Evolutionary conservation across 2,113 vertebrate species (phyloP).

Genomic region (Ceuthmochares aereus): DNA sequence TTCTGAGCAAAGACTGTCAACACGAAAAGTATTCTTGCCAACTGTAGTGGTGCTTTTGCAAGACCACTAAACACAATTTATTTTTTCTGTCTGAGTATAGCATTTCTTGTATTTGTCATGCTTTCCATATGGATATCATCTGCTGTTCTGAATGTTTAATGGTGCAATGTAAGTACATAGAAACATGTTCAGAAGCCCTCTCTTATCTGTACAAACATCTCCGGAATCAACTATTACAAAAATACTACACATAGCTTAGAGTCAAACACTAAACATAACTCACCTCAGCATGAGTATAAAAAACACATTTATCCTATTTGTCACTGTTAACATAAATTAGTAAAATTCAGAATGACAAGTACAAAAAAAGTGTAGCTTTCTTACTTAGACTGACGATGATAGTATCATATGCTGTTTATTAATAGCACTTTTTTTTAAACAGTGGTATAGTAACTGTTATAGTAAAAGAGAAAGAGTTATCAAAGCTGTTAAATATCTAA

Average conservation of each 20-base stretch:
- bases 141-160: constrained; percentile 37
- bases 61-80: constrained; percentile 35
- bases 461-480: neutral
- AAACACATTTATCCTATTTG: neutral
- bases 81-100: constrained; percentile 22
- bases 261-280: neutral
- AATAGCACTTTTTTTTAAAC: neutral
- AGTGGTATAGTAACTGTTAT: neutral
- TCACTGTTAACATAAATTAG: neutral
- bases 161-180: neutral
- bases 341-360: neutral
- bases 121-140: constrained; percentile 61
- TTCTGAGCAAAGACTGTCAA: constrained; percentile 52
- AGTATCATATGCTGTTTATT: neutral
- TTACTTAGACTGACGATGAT: neutral
- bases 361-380: neutral
- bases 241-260: neutral
- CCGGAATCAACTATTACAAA: constrained; percentile 6
- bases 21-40: constrained; percentile 25
- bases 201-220: constrained; percentile 7
- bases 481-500: neutral
- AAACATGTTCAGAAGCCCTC: neutral
- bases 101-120: constrained; percentile 22
- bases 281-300: neutral
- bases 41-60: constrained; percentile 19